phyloP scores from a whole-genome alignment of 2,888 invertebrate genomes.

The Elgonia sp. region DNA sequence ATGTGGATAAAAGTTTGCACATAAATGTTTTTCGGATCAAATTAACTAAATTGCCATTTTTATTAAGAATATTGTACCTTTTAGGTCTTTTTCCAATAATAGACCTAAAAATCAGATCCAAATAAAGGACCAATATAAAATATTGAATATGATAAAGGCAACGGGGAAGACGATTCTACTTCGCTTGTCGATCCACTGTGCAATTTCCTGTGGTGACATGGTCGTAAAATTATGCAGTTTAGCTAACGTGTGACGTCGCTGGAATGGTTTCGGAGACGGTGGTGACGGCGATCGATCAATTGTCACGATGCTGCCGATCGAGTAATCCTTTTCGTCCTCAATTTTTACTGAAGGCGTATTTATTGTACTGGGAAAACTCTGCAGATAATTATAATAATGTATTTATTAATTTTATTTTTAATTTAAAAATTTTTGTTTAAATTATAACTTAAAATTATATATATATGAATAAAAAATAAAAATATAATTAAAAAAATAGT shows the following conservation, averaged over 20 bases:
- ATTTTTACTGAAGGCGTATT: constrained; percentile 91
- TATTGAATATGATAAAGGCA: constrained; percentile 93
- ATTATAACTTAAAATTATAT: too few relatives aligned
- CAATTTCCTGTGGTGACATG: constrained; percentile 95
- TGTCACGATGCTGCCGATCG: constrained; percentile 84
- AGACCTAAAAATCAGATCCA: constrained; percentile 84
- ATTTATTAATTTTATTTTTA: too few relatives aligned
- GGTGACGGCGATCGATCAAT: constrained; percentile 82
- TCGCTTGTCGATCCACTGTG: constrained; percentile 94
- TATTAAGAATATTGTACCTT: constrained; percentile 19
- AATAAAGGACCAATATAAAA: constrained; percentile 93
- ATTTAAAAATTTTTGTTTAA: too few relatives aligned
- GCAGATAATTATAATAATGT: constrained; percentile 80
- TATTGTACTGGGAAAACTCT: constrained; percentile 90
- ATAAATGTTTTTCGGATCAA: too few relatives aligned
- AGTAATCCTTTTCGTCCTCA: constrained; percentile 89
- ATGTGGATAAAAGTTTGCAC: too few relatives aligned
- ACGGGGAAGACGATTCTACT: constrained; percentile 93
- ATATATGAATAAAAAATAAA: too few relatives aligned
- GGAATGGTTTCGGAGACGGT: constrained; percentile 82
- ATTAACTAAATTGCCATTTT: constrained; percentile 6
- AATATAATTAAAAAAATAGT: too few relatives aligned
- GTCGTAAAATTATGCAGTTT: constrained; percentile 89
- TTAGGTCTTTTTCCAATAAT: background rate
- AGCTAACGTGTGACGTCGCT: constrained; percentile 84